Evolutionary conservation across 1,140 invertebrate genomes (phyloP).

Genomic region (Lerema accius): DNA sequence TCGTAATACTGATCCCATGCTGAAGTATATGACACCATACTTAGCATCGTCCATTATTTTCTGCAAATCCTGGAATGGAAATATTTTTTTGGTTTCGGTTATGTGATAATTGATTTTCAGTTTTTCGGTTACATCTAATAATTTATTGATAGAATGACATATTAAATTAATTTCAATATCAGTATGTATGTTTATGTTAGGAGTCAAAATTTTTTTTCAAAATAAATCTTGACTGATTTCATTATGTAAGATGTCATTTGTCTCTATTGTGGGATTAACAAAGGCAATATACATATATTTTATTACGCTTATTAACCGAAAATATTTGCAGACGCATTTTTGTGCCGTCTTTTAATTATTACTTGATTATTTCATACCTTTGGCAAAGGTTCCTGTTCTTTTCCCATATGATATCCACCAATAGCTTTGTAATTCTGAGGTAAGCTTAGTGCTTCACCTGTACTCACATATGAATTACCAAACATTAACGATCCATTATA

Average conservation of each 20-base stretch:
- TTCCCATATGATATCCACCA: constrained; percentile 48
- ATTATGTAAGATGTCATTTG: no score
- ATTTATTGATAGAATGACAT: no score
- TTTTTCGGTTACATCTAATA: no score
- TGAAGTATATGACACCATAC: constrained; percentile 83
- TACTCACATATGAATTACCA: constrained; percentile 44
- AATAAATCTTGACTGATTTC: no score
- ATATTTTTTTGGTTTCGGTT: constrained; percentile 1
- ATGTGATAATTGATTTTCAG: no score
- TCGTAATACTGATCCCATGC: constrained; percentile 80
- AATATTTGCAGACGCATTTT: no score
- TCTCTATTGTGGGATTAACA: no score
- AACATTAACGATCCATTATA: constrained; percentile 45
- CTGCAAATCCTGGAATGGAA: constrained; percentile 67
- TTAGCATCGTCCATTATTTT: constrained; percentile 75
- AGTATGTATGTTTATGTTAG: no score
- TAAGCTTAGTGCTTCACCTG: constrained; percentile 28
- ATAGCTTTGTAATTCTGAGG: constrained; percentile 47
- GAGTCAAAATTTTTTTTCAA: no score
- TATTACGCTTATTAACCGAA: no score
- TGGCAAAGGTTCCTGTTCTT: constrained; percentile 37
- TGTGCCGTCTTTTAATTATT: background rate
- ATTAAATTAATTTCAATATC: no score
- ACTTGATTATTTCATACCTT: constrained; percentile 37
- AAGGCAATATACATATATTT: no score